Conservation (phyloP, 2,797 vertebrate species). For the Odontamblyopus lacepedii region DNA sequence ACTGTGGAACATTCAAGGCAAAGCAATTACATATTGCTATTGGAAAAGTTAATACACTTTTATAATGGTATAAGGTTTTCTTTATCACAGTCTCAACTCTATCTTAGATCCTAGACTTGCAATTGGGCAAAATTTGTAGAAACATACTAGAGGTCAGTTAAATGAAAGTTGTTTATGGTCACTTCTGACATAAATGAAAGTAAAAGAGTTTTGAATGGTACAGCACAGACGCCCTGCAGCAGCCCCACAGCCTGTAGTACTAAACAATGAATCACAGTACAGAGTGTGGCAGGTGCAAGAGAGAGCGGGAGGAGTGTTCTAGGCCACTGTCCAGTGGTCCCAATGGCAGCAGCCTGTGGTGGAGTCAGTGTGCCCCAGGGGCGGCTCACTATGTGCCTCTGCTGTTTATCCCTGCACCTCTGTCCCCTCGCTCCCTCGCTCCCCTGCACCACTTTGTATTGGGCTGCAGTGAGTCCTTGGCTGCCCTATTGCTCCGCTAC, state of each 20-base stretch:
- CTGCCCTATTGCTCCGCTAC: constrained; percentile 21
- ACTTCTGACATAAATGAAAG: constrained; percentile 12
- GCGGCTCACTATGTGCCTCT: constrained; percentile 51
- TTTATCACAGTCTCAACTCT: not conserved
- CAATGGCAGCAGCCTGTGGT: constrained; percentile 13
- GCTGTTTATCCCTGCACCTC: constrained; percentile 49
- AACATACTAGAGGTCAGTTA: too few species aligned
- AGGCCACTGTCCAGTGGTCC: constrained; percentile 38
- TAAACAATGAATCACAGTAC: constrained; percentile 35
- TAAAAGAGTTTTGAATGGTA: not conserved
- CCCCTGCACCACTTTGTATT: constrained; percentile 36
- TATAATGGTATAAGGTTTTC: not conserved
- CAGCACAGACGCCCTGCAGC: constrained; percentile 23
- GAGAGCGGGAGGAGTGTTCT: constrained; percentile 49
- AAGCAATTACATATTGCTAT: too few species aligned
- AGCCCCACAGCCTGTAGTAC: constrained; percentile 33
- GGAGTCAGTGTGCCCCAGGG: constrained; percentile 45
- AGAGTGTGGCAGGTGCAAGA: constrained; percentile 44
- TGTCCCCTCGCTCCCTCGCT: constrained; percentile 8
- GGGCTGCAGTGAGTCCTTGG: constrained; percentile 20
- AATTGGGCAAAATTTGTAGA: not conserved
- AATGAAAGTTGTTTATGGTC: too few species aligned
- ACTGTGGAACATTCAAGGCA: too few species aligned
- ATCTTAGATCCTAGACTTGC: not conserved
- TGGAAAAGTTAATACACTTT: too few species aligned